Evolutionary conservation across 2,797 vertebrate genomes (phyloP).

Genomic region (Chromobotia macracanthus): DNA sequence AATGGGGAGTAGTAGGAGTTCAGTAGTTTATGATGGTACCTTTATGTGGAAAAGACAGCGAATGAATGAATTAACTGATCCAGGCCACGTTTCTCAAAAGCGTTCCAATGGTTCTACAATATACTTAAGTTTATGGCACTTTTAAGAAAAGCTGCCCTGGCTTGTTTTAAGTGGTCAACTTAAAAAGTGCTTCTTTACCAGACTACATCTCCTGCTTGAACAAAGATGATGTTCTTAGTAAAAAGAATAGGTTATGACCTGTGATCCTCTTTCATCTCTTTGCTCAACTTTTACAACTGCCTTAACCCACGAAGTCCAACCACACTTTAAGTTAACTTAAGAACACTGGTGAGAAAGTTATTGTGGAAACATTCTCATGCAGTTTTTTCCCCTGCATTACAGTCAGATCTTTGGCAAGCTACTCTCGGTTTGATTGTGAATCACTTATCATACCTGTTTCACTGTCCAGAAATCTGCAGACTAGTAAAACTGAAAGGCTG

Average conservation of each 20-base stretch:
- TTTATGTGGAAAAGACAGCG: slow-evolving; percentile 8
- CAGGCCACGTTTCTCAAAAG: no score
- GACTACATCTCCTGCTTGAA: background rate
- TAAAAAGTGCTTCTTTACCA: background rate
- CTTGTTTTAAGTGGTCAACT: background rate
- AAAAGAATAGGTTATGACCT: slow-evolving; percentile 46
- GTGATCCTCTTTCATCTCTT: background rate
- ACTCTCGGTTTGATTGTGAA: slow-evolving; percentile 36
- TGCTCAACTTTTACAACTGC: slow-evolving; percentile 14
- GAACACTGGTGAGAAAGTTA: slow-evolving; percentile 34
- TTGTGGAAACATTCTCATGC: slow-evolving; percentile 59
- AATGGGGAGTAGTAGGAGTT: slow-evolving; percentile 8
- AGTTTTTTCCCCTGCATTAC: background rate
- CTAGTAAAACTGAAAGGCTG: background rate
- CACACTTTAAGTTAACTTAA: slow-evolving; percentile 18
- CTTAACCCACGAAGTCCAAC: slow-evolving; percentile 6
- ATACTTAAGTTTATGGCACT: no score
- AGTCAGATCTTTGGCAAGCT: background rate
- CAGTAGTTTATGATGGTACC: slow-evolving; percentile 31
- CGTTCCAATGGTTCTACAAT: no score
- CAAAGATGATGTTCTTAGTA: background rate
- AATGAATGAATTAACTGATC: background rate
- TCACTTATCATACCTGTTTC: background rate
- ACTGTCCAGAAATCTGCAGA: background rate
- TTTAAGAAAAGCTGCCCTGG: no score